Conservation (phyloP, 1,140 invertebrate genomes). For the Centruroides sculpturatus region DNA sequence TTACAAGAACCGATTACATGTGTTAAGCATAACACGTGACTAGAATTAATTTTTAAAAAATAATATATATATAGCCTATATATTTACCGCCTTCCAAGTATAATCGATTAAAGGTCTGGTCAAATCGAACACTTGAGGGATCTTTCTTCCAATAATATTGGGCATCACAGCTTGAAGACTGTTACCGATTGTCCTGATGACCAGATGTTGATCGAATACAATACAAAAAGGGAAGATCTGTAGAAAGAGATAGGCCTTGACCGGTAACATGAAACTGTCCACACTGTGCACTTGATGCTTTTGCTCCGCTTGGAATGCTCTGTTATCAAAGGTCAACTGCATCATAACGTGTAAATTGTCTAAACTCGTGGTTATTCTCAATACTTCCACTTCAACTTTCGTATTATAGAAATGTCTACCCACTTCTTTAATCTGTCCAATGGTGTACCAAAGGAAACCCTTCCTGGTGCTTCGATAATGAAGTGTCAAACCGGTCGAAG, state of each 20-base stretch:
- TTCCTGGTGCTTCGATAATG: constrained; percentile 84
- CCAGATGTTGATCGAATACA: constrained; percentile 86
- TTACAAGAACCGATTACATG: no score
- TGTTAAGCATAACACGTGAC: no score
- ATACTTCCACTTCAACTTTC: constrained; percentile 76
- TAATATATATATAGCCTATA: no score
- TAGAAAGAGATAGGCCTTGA: constrained; percentile 67
- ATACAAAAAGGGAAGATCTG: constrained; percentile 97
- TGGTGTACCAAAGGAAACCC: constrained; percentile 90
- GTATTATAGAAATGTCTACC: constrained; percentile 84
- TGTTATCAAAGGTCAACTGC: constrained; percentile 85
- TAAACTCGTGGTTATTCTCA: constrained; percentile 66
- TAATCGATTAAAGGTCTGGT: constrained; percentile 17
- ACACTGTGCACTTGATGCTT: constrained; percentile 19
- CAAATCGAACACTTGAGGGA: constrained; percentile 14
- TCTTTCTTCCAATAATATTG: constrained; percentile 30
- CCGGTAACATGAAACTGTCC: constrained; percentile 41
- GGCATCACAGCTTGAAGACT: constrained; percentile 82
- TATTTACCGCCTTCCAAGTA: constrained; percentile 18
- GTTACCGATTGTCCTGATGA: constrained; percentile 74
- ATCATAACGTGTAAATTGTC: constrained; percentile 89
- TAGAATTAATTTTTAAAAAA: no score
- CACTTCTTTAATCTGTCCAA: constrained; percentile 85
- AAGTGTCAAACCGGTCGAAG: constrained; percentile 63
- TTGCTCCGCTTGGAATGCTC: constrained; percentile 37